These are phyloP conservation scores for Plectrocnemia conspersa DNA, from an alignment of 1,140 invertebrate species.

Conservation along the genomic window DNA sequence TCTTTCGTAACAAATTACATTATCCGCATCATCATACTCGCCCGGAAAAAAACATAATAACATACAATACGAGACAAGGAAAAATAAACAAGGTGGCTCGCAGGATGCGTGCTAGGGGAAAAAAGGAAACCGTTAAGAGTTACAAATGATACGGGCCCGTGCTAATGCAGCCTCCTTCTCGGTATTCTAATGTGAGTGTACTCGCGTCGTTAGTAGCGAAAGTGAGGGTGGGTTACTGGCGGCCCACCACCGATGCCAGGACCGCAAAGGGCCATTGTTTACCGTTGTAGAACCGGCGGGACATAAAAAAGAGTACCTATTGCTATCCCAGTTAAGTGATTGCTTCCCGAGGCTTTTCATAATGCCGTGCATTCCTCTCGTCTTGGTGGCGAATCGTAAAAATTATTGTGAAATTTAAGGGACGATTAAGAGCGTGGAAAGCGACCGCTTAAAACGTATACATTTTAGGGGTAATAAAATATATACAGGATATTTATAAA, in stretches of 20 bases:
- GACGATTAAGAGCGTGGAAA: too few species aligned
- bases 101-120: slow-evolving; percentile 31
- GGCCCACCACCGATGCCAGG: too few species aligned
- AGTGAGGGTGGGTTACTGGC: too few species aligned
- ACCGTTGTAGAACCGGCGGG: not conserved
- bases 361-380: too few species aligned
- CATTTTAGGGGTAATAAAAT: too few species aligned
- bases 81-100: slow-evolving; percentile 28
- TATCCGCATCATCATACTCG: too few species aligned
- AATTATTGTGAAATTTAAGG: too few species aligned
- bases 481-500: too few species aligned
- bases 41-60: slow-evolving; percentile 7
- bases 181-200: slow-evolving; percentile 27
- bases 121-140: slow-evolving; percentile 34
- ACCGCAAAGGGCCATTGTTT: slow-evolving; percentile 16
- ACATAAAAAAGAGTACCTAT: slow-evolving; percentile 6
- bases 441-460: too few species aligned
- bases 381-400: too few species aligned
- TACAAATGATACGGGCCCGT: slow-evolving; percentile 30
- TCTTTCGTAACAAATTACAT: too few species aligned
- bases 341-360: not conserved
- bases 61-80: slow-evolving; percentile 4
- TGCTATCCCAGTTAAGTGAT: slow-evolving; percentile 25
- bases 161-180: slow-evolving; percentile 27
- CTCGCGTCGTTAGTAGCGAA: slow-evolving; percentile 20